Conservation (phyloP, 2,888 invertebrate species). For the Caenorhabditis doughertyi region DNA sequence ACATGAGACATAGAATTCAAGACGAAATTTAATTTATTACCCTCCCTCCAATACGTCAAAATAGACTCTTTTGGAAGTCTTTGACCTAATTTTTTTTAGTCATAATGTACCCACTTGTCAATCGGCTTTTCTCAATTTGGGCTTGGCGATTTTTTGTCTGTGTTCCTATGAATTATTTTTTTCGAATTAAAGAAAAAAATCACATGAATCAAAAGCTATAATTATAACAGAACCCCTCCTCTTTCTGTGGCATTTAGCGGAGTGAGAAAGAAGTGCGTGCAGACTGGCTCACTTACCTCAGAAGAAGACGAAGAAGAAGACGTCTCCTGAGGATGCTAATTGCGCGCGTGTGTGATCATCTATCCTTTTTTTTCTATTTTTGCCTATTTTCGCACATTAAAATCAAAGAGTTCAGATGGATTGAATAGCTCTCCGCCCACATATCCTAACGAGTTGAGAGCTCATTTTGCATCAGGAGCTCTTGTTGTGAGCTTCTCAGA, state of each 20-base stretch:
- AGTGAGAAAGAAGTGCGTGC: background rate
- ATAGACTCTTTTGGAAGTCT: conserved; percentile 15
- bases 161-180: too few species aligned
- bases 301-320: too few species aligned
- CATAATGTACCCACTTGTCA: too few species aligned
- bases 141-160: too few species aligned
- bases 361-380: background rate
- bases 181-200: too few species aligned
- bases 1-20: background rate
- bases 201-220: too few species aligned
- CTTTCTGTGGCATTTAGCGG: background rate
- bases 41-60: conserved; percentile 1
- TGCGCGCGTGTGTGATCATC: background rate
- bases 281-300: background rate
- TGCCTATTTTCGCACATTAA: background rate
- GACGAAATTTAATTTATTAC: conserved; percentile 21
- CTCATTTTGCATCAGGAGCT: too few species aligned
- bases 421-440: background rate
- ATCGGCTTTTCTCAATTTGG: too few species aligned
- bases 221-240: background rate
- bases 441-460: background rate
- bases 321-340: background rate
- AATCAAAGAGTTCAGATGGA: conserved; percentile 19
- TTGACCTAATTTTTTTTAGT: conserved; percentile 18
- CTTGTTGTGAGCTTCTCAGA: too few species aligned